Evolutionary conservation across 2,888 invertebrate genomes (phyloP).

Genomic region (Morpho helenor): DNA sequence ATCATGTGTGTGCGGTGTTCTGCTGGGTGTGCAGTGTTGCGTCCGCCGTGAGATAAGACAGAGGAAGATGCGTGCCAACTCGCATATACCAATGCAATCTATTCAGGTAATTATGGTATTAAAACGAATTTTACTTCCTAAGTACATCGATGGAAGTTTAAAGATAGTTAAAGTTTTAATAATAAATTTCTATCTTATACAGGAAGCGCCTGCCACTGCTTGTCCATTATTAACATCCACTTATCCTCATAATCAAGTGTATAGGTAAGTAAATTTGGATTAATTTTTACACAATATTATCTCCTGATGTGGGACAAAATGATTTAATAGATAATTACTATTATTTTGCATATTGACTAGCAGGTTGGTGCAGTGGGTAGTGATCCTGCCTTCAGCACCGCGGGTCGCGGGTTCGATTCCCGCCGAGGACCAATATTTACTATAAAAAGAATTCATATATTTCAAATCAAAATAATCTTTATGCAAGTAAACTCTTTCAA

Average conservation of each 20-base stretch:
- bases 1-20: constrained; percentile 80
- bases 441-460: too few species aligned
- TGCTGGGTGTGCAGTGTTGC: constrained; percentile 82
- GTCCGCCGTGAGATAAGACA: constrained; percentile 74
- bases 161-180: background rate
- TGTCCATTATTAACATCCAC: constrained; percentile 59
- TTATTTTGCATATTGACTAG: too few species aligned
- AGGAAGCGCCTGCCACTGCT: constrained; percentile 60
- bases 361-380: too few species aligned
- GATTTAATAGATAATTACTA: too few species aligned
- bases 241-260: constrained; percentile 69
- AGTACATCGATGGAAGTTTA: background rate
- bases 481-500: too few species aligned
- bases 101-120: constrained; percentile 48
- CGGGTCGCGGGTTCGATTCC: too few species aligned
- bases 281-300: too few species aligned
- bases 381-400: too few species aligned
- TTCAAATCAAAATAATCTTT: too few species aligned
- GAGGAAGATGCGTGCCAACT: constrained; percentile 57
- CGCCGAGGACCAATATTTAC: too few species aligned
- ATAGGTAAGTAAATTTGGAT: constrained; percentile 45
- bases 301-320: too few species aligned
- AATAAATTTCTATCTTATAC: constrained; percentile 26
- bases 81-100: constrained; percentile 70
- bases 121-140: background rate